phyloP scores from a whole-genome alignment of 2,797 vertebrate genomes.

The Phalloptychus januarius region DNA sequence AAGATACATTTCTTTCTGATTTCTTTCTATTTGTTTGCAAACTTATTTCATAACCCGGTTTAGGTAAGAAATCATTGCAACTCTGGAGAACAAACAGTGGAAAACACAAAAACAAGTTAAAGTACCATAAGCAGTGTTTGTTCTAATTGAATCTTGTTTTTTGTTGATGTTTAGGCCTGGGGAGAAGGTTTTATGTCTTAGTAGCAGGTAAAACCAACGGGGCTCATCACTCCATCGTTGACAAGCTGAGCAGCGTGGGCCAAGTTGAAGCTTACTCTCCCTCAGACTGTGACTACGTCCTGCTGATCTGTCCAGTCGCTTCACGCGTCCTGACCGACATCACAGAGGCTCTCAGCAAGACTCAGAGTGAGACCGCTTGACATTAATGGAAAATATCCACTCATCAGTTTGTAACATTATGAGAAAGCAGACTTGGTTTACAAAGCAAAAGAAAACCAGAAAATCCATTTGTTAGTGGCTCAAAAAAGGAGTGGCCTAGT shows the following conservation, averaged over 20 bases:
- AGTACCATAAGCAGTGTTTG: not conserved
- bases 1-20: not conserved
- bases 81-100: not conserved
- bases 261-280: rapidly evolving
- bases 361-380: constrained; percentile 19
- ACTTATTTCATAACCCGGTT: not conserved
- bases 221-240: not conserved
- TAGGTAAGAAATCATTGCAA: not conserved
- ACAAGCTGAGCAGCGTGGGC: rapidly evolving
- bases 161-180: not conserved
- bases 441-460: not conserved
- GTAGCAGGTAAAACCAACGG: not conserved
- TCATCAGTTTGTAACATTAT: not conserved
- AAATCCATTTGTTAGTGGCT: not conserved
- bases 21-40: not conserved
- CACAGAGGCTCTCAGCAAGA: not conserved
- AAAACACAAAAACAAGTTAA: not conserved
- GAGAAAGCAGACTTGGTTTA: not conserved
- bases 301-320: constrained; percentile 47
- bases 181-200: not conserved
- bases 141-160: not conserved
- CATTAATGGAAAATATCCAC: not conserved
- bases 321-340: constrained; percentile 41
- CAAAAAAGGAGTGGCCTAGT: not conserved
- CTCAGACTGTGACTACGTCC: constrained; percentile 19